A percentile compares a stretch with the other conserved stretches of the same genome.
These are phyloP conservation scores for Oligia latruncula DNA, from an alignment of 2,888 invertebrate genomes.

Conservation along the genomic window DNA sequence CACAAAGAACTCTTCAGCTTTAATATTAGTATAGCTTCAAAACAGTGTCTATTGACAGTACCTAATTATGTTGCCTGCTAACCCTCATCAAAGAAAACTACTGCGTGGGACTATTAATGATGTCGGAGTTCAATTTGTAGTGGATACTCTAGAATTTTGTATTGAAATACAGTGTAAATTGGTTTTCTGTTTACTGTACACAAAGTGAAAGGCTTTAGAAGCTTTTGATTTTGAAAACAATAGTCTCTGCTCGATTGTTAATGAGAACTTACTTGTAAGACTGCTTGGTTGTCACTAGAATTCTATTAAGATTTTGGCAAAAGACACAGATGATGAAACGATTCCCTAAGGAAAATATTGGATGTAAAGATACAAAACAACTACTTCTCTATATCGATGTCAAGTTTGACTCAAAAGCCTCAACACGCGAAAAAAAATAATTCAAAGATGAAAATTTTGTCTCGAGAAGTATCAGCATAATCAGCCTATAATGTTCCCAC, in stretches of 20 bases:
- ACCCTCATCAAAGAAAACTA: background rate
- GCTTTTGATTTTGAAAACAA: constrained; percentile 33
- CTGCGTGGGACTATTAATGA: background rate
- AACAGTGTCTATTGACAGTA: background rate
- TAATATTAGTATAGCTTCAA: background rate
- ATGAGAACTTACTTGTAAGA: background rate
- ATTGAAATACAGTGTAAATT: background rate
- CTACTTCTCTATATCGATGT: background rate
- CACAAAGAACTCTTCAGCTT: too few relatives aligned
- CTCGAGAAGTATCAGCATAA: background rate
- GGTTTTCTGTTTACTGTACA: constrained; percentile 3
- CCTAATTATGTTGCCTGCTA: background rate
- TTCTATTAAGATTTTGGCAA: background rate
- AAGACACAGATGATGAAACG: background rate
- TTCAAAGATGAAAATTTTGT: background rate
- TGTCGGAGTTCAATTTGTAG: background rate
- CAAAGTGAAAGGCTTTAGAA: constrained; percentile 6
- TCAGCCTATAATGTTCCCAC: background rate
- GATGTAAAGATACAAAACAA: background rate
- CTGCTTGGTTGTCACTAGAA: background rate
- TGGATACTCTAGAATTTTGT: background rate
- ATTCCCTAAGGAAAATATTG: background rate
- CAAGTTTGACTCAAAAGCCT: background rate
- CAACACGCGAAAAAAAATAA: background rate
- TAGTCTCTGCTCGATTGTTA: constrained; percentile 20